Conservation (phyloP, 2,113 vertebrate species). For the Tragulus kanchil region DNA sequence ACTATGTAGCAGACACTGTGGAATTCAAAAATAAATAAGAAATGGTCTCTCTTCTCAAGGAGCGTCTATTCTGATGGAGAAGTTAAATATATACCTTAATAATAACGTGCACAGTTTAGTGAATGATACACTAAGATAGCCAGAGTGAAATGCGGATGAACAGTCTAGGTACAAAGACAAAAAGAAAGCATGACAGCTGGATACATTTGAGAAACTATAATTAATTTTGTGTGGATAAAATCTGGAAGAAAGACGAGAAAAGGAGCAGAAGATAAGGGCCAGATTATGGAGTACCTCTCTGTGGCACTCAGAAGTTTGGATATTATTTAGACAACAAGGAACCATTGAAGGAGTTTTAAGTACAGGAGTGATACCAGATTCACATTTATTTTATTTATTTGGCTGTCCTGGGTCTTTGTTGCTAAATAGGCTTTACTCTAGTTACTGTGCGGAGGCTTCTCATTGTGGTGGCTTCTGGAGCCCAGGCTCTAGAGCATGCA, state of each 20-base stretch:
- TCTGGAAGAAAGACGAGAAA: background rate
- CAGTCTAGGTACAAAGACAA: background rate
- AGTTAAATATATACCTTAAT: background rate
- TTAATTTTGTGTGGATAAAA: slow-evolving; percentile 9
- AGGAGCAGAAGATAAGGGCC: background rate
- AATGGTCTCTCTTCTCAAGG: slow-evolving; percentile 28
- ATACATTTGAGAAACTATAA: slow-evolving; percentile 1
- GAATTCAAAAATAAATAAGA: slow-evolving; percentile 50
- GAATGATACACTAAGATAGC: background rate
- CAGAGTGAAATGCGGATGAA: background rate
- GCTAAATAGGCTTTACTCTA: background rate
- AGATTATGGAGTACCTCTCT: background rate
- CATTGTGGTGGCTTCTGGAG: background rate
- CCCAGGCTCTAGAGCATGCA: background rate
- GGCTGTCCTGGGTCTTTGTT: background rate
- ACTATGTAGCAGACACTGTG: background rate
- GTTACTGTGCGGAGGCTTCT: background rate
- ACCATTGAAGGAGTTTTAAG: background rate
- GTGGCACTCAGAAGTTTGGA: background rate
- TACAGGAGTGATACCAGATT: background rate
- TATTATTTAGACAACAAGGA: background rate
- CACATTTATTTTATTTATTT: background rate
- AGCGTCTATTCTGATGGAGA: slow-evolving; percentile 12
- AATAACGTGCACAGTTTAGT: background rate
- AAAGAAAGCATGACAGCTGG: background rate